Evolutionary conservation across 2,797 vertebrate species (phyloP).

Genomic region (Malurus splendens): DNA sequence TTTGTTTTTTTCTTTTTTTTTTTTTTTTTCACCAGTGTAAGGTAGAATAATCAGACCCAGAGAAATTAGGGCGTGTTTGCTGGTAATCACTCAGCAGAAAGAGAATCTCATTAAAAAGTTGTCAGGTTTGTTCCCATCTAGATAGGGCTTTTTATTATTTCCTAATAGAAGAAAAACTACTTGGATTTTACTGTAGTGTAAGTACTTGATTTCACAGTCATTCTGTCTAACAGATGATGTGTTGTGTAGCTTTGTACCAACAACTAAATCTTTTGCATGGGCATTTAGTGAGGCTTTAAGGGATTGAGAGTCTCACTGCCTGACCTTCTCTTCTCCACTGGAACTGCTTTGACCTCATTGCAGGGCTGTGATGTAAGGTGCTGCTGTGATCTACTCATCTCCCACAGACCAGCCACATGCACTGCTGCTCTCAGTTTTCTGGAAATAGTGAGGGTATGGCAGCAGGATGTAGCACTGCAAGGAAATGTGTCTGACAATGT

Average conservation of each 20-base stretch:
- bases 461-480: neutral
- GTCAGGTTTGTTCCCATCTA: neutral
- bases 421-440: neutral
- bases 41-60: neutral
- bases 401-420: rapidly evolving
- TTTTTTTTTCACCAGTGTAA: neutral
- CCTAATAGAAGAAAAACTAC: neutral
- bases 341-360: neutral
- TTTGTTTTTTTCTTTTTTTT: neutral
- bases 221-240: neutral
- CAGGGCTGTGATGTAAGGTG: neutral
- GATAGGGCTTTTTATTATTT: neutral
- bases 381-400: neutral
- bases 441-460: neutral
- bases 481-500: rapidly evolving
- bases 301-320: neutral
- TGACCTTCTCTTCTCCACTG: neutral
- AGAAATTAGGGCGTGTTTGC: neutral
- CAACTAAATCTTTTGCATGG: neutral
- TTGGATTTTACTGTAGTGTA: neutral
- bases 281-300: neutral
- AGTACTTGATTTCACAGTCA: neutral
- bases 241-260: neutral
- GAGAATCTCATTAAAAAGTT: neutral
- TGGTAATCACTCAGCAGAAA: neutral